Evolutionary conservation across 1,140 invertebrate species (phyloP), one percentile per base, ranked within the genome.

Genomic region (Spodoptera litura): DNA sequence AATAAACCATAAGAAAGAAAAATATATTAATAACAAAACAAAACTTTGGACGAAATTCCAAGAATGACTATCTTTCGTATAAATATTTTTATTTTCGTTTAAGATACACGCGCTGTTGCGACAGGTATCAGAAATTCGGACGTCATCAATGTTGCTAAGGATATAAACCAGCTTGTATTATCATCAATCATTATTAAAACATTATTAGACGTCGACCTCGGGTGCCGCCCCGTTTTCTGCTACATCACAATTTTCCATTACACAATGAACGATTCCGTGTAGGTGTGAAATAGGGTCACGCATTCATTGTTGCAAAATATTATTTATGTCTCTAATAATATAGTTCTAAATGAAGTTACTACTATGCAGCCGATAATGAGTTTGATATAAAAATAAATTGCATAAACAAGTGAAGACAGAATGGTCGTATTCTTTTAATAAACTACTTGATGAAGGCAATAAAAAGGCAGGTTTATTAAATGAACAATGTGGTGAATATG

Each of bases 111-210:
- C 73, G 27, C 73, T 55, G 35, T 59, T 53, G 56, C 73, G 66
- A 59, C 38, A 58, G 27, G 27, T 53, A 52, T 70, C 49, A 6
- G 20, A 56, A 73, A 35, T 73, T 73, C 27, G 49, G 38, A 59
- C 71, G 56, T 61, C 71, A 73, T 53, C 15, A 44, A 58, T 61
- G 71, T 55, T 76, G 49, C 25, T 76, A 61, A 52, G 59, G 27
- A 64, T 61, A 61, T 76, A 53, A 44, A 25, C 44, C 31, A 55
- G 59, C 58, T 64, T 61, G 11, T 76, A 12, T 51, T n/a, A 68
- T 62, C 73, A 80, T 80, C 68, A 77, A 80, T 80, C 79, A 80
- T 64, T 73, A 77, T 80, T 80, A 80, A 77, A 77, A 64, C 73
- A 80, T 80, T 77, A 80, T 80, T 80, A 80, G 56, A 66, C 27